Evolutionary conservation across 2,797 vertebrate species (phyloP).

Genomic region (Cuniculus paca): DNA sequence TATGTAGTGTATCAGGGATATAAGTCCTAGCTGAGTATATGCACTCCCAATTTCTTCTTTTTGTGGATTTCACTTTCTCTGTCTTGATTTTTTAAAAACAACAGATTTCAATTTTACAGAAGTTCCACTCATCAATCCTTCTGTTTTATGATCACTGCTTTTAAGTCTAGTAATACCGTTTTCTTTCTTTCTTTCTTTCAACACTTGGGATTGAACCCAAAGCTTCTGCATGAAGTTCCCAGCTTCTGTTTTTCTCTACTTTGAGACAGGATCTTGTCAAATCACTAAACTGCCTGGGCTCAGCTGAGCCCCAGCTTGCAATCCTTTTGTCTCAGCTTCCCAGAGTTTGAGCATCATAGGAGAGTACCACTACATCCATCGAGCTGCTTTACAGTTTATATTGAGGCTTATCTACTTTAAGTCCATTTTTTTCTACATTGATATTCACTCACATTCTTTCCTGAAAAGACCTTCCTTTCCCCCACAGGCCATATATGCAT

Average conservation of each 20-base stretch:
- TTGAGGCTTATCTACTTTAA: background rate
- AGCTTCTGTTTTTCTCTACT: background rate
- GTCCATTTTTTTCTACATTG: background rate
- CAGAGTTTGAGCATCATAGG: background rate
- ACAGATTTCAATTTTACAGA: conserved; percentile 7
- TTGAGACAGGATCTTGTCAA: background rate
- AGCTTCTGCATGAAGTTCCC: background rate
- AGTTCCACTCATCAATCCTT: background rate
- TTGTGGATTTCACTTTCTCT: conserved; percentile 1
- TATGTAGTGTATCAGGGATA: background rate
- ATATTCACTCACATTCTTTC: background rate
- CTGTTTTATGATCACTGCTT: background rate
- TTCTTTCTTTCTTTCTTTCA: background rate
- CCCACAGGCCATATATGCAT: background rate
- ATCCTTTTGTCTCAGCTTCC: background rate
- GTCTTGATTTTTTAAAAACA: background rate
- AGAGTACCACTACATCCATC: background rate
- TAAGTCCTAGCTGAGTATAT: background rate
- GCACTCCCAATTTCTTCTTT: background rate
- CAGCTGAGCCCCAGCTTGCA: background rate
- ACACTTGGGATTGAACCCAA: background rate
- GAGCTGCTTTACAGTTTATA: background rate
- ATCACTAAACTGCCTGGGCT: background rate
- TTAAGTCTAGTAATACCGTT: conserved; percentile 37
- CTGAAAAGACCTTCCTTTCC: background rate